Conservation (phyloP, 92 coral and sea anemone genomes). For the Epizoanthus stellaris region DNA sequence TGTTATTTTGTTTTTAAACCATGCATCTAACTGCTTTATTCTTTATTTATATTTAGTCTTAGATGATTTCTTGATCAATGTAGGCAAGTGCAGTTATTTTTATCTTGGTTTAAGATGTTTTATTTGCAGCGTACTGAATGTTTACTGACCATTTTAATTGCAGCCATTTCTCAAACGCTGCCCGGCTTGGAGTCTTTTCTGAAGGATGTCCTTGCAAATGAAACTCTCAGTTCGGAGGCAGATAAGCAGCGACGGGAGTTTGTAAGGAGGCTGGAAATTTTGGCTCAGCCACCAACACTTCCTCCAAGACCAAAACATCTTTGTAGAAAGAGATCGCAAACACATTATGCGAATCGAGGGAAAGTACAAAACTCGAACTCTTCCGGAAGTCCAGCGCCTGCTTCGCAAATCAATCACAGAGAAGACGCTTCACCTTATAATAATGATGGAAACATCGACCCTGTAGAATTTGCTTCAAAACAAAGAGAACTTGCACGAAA, state of each 20-base stretch:
- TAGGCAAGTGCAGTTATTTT: neutral
- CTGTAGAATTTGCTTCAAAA: slow-evolving; percentile 82
- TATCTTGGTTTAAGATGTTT: slow-evolving; percentile 8
- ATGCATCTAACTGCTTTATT: slow-evolving; percentile 20
- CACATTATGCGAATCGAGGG: slow-evolving; percentile 43
- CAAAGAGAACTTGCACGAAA: slow-evolving; percentile 86
- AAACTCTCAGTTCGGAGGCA: slow-evolving; percentile 88
- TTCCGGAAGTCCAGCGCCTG: slow-evolving; percentile 68
- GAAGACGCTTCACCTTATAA: slow-evolving; percentile 64
- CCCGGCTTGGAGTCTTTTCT: slow-evolving; percentile 93
- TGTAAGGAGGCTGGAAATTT: slow-evolving; percentile 77
- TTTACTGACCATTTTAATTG: slow-evolving; percentile 44
- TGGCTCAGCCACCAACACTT: slow-evolving; percentile 83
- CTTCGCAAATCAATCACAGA: slow-evolving; percentile 7
- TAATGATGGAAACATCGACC: slow-evolving; percentile 67
- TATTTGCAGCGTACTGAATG: slow-evolving; percentile 1
- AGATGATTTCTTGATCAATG: neutral
- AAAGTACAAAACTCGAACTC: slow-evolving; percentile 44
- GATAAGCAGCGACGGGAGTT: slow-evolving; percentile 92
- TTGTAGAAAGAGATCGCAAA: slow-evolving; percentile 41
- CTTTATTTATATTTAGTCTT: slow-evolving; percentile 24
- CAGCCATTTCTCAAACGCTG: slow-evolving; percentile 95
- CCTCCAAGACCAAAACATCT: slow-evolving; percentile 86
- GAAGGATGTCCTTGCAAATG: slow-evolving; percentile 88
- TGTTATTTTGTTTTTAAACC: slow-evolving; percentile 41